Conservation (phyloP, 1,140 invertebrate genomes). For the Cydia amplana region DNA sequence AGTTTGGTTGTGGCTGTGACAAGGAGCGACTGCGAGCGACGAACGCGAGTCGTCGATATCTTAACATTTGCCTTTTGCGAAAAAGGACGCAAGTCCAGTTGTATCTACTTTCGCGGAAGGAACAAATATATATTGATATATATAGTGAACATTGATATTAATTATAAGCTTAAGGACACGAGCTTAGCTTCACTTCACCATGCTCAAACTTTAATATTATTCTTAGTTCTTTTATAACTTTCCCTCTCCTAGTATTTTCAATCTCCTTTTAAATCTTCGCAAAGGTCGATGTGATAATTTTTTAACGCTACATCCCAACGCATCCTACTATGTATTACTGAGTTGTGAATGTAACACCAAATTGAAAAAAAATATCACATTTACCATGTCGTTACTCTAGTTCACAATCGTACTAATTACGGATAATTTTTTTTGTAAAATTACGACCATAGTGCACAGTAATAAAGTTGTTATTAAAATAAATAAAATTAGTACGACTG, state of each 20-base stretch:
- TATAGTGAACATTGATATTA: conserved; percentile 47
- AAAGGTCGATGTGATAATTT: conserved; percentile 12
- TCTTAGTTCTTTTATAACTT: conserved; percentile 39
- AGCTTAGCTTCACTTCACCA: conserved; percentile 56
- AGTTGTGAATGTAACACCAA: conserved; percentile 20
- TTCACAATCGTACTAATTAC: too few relatives aligned
- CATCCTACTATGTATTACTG: too few relatives aligned
- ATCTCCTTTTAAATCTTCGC: conserved; percentile 29
- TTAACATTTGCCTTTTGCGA: conserved; percentile 13
- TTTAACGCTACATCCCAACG: background rate
- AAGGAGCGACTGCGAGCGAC: background rate
- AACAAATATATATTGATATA: conserved; percentile 42
- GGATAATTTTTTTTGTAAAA: too few relatives aligned
- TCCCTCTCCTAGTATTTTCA: conserved; percentile 42
- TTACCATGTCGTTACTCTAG: too few relatives aligned
- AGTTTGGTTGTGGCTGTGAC: conserved; percentile 46
- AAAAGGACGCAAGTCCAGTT: background rate
- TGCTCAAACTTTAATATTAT: conserved; percentile 48
- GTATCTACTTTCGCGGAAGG: conserved; percentile 7
- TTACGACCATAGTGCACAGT: too few relatives aligned
- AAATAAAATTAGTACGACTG: too few relatives aligned
- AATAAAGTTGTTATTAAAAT: too few relatives aligned
- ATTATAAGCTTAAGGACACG: conserved; percentile 48
- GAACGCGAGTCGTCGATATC: conserved; percentile 13
- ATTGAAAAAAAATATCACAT: conserved; percentile 9